Conservation (phyloP, 2,888 invertebrate species). For the Miltochrista miniata region DNA sequence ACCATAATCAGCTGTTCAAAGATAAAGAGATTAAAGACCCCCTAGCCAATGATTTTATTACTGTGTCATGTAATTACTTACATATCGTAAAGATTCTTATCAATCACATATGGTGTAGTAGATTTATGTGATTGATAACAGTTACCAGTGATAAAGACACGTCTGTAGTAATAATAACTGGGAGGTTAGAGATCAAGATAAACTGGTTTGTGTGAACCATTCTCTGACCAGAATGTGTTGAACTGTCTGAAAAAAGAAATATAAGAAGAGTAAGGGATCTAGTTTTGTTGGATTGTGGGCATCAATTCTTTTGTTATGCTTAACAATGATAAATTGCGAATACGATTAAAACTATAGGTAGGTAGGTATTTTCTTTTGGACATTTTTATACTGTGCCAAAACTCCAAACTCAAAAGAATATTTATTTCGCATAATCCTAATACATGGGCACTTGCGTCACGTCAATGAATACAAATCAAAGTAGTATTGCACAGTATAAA, state of each 20-base stretch:
- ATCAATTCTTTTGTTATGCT: constrained; percentile 7
- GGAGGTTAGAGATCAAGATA: not conserved
- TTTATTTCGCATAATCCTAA: too few relatives aligned
- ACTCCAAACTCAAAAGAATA: too few relatives aligned
- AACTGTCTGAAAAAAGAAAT: not conserved
- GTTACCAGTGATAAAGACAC: constrained; percentile 23
- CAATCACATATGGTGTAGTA: constrained; percentile 60
- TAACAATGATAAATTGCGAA: too few relatives aligned
- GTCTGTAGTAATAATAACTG: not conserved
- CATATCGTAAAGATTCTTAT: constrained; percentile 62
- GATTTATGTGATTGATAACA: constrained; percentile 59
- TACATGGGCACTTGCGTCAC: too few relatives aligned
- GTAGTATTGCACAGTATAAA: too few relatives aligned
- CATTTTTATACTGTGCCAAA: too few relatives aligned
- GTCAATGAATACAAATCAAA: too few relatives aligned
- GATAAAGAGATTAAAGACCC: constrained; percentile 52
- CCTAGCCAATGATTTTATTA: constrained; percentile 73
- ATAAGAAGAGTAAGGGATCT: too few relatives aligned
- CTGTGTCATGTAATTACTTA: constrained; percentile 74
- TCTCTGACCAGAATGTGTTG: not conserved
- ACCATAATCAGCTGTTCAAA: constrained; percentile 33
- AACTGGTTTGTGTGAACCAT: constrained; percentile 3
- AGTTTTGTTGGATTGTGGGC: not conserved
- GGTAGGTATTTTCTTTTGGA: too few relatives aligned
- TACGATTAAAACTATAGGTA: too few relatives aligned